Evolutionary conservation across 35 echinoderm and acorn worm genomes (phyloP), one percentile per base, ranked within the genome.

Genomic region (Anneissia japonica): DNA sequence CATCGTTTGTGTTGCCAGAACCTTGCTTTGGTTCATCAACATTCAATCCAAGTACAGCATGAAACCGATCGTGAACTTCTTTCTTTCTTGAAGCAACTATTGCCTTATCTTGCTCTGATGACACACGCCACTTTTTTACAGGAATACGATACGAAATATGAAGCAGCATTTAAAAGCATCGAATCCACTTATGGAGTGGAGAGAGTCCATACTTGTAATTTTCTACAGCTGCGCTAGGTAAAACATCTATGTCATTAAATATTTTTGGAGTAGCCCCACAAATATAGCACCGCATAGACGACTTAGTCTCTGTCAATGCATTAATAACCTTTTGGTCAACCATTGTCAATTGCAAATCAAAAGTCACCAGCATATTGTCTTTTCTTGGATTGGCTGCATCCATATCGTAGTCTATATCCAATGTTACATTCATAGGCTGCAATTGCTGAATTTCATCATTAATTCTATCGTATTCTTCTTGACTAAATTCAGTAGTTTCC

Each of bases 321-420:
- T 85, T n/a, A n/a, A n/a, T n/a, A n/a, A n/a, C n/a, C n/a, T n/a
- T 91, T 38, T 91, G 89, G 36, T 91, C 89, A 1, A 91, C 89
- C 75, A 91, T 85, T 34, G 83, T 91, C 30, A 85, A 46, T 16
- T 85, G 83, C 6, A 85, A 46, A 46, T 91, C 83, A 86, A 81
- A 90, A 0, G n/a, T 85, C 37, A 91, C 83, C 72, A 73, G 40
- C 21, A 91, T 9, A 23, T 91, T 34, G 1, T 30, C 46, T 46
- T 72, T 78, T 81, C 46, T 91, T 33, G 51, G 51, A 19, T 78
- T 16, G 30, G 51, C 81, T 30, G 16, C 75, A 51, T 86, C 89
- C 41, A 91, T 6, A 37, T 91, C 82, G 35, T 81, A 86, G 7
- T 40, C 39, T 16, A 80, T 86, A 36, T 90, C 82, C 39, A 90